Evolutionary conservation across 2,888 invertebrate species (phyloP), one percentile per base, ranked within the genome.

Genomic region (Sinelater perroti): DNA sequence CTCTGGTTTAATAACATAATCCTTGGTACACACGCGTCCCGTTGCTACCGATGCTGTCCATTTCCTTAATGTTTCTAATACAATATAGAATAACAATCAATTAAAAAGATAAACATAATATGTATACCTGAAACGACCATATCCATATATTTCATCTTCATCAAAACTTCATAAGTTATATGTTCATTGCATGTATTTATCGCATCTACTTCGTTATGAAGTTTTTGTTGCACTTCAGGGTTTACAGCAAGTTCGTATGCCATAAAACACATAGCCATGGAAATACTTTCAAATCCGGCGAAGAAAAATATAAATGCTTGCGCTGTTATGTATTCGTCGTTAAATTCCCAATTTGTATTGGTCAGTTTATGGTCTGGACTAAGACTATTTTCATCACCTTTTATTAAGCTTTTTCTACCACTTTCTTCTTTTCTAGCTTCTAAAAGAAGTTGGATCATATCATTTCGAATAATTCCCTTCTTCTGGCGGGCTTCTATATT

Each of bases 221-320:
- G 72, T 47, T 71, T 80, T 2, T 80, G 76, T 70, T 87, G 87
- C 0, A 85, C 71, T 0, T 86, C 84, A 13, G 81, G 80, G 72
- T 87, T 81, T 2, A 82, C 50, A 21, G 85, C 84, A 17, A 88
- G 67, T 70, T 87, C 86, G 33, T 85, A 79, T 0, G 83, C 72
- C 0, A 81, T 68, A 58, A 86, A 85, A 0, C 78, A 78, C 67
- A 82, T 75, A 2, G 78, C 67, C 51, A 78, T 78, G 0, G 82
- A 78, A 0, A 78, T 77, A 0, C 80, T 76, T 38, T 83, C 82
- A 60, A 80, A 82, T 1, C 82, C 83, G 17, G 80, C 83, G 1
- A 82, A 70, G 70, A 82, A 82, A 74, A 83, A 83, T 1, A 82
- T 64, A 1, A 82, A 56, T 10, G 80, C 80, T 72, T 86, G 86